A percentile compares a stretch with the other conserved stretches of the same genome.
Evolutionary conservation across 2,797 vertebrate genomes (phyloP).

Genomic region (Otolemur crassicaudatus): DNA sequence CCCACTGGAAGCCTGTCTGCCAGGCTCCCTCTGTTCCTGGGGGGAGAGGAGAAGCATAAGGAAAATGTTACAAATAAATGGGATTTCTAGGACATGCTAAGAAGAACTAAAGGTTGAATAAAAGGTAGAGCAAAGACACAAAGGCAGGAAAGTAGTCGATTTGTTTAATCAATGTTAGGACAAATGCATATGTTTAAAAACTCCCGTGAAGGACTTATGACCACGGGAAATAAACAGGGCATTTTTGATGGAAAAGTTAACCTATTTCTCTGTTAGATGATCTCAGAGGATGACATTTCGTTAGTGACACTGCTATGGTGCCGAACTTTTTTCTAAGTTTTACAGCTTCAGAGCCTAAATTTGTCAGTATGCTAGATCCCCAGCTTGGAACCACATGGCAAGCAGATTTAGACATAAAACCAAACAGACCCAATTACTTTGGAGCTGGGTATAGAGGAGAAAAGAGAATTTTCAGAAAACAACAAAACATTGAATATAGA

Average conservation of each 20-base stretch:
- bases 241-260: not conserved
- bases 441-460: not conserved
- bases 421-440: not conserved
- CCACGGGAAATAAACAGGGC: rapidly evolving
- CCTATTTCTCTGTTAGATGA: not conserved
- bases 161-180: not conserved
- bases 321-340: not conserved
- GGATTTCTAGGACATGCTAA: not conserved
- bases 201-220: not conserved
- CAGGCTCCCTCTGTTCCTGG: not conserved
- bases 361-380: not conserved
- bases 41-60: not conserved
- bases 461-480: not conserved
- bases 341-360: not conserved
- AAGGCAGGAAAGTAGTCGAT: not conserved
- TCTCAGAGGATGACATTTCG: not conserved
- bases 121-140: not conserved
- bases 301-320: not conserved
- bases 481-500: not conserved
- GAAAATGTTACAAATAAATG: not conserved
- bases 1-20: not conserved
- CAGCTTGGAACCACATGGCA: not conserved
- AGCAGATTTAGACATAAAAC: not conserved
- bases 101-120: not conserved
- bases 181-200: not conserved